A percentile compares a stretch with the other conserved stretches of the same genome.
phyloP scores from a whole-genome alignment of 2,888 invertebrate genomes.

The Synergus gifuensis region DNA sequence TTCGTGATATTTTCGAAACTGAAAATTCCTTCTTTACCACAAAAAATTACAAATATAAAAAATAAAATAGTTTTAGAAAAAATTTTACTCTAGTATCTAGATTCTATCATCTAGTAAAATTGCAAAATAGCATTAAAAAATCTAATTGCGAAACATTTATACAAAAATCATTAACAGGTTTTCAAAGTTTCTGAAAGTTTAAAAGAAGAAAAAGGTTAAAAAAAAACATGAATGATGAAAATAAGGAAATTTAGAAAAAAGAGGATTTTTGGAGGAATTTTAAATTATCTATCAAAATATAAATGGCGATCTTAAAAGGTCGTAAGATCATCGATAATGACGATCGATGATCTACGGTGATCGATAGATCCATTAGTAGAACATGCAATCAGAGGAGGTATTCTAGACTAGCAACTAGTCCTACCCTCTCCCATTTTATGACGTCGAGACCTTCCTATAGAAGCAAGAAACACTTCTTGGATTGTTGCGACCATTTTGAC shows the following conservation, averaged over 20 bases:
- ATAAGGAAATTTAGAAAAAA: neutral
- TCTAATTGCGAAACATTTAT: too few relatives aligned
- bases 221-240: neutral
- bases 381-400: slow-evolving; percentile 65
- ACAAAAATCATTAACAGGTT: too few relatives aligned
- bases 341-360: slow-evolving; percentile 75
- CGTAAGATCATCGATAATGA: slow-evolving; percentile 70
- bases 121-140: too few relatives aligned
- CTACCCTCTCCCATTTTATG: slow-evolving; percentile 46
- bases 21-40: neutral
- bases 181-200: too few relatives aligned
- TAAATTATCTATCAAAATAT: neutral
- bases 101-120: too few relatives aligned
- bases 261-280: neutral
- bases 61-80: neutral
- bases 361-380: slow-evolving; percentile 72
- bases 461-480: slow-evolving; percentile 22
- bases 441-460: slow-evolving; percentile 44
- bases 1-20: slow-evolving; percentile 9
- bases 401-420: slow-evolving; percentile 46
- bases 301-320: slow-evolving; percentile 7
- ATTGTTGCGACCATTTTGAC: slow-evolving; percentile 39
- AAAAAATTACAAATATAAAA: neutral
- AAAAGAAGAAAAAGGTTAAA: too few relatives aligned
- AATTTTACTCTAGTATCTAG: neutral